Evolutionary conservation across 2,113 vertebrate species (phyloP).

Genomic region (Acinonyx jubatus): DNA sequence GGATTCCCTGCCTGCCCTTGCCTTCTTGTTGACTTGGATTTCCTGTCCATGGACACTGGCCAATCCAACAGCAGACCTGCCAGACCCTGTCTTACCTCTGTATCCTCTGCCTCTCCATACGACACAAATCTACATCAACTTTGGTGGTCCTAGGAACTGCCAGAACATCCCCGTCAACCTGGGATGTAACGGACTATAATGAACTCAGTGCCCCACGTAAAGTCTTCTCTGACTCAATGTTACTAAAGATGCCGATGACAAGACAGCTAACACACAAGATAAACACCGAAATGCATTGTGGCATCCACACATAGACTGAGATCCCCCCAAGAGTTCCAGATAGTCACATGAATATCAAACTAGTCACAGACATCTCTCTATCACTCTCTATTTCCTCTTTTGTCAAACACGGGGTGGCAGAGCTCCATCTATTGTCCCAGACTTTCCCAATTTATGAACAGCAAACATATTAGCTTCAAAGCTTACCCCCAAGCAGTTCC

Average conservation of each 20-base stretch:
- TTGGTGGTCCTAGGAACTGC: conserved; percentile 53
- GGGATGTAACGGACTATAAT: neutral
- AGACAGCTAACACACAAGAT: neutral
- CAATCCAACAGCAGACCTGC: conserved; percentile 1
- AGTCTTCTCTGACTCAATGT: neutral
- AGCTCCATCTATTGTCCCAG: neutral
- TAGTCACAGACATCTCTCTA: neutral
- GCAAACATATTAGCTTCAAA: neutral
- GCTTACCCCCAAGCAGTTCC: neutral
- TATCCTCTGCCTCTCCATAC: neutral
- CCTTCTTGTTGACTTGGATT: conserved; percentile 41
- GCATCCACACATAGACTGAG: neutral
- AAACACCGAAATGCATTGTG: neutral
- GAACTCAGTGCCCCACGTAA: neutral
- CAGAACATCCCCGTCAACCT: neutral
- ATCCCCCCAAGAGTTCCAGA: neutral
- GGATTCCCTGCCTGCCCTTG: neutral
- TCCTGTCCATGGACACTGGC: conserved; percentile 24
- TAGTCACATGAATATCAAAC: neutral
- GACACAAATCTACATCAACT: neutral
- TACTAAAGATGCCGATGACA: neutral
- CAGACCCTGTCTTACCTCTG: conserved; percentile 2
- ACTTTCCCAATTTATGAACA: neutral
- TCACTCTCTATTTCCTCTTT: neutral
- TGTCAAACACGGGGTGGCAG: neutral